These are phyloP conservation scores for Tipula helvola DNA, from an alignment of 2,888 invertebrate species.

Conservation along the genomic window DNA sequence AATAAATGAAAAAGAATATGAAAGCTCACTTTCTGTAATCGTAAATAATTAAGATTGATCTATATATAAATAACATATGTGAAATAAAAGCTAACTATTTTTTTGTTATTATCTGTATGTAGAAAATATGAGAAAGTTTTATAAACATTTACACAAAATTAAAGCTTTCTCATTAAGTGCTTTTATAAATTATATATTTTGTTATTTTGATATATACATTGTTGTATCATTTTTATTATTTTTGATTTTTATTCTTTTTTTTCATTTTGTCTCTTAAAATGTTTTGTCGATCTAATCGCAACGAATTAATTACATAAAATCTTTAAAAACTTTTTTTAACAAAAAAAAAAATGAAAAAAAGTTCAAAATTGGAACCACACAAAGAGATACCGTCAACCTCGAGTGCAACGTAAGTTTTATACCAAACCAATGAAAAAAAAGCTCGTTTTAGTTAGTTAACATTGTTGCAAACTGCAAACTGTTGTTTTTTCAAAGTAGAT, in stretches of 20 bases:
- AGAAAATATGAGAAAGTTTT: not conserved
- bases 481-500: not conserved
- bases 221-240: not conserved
- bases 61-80: not conserved
- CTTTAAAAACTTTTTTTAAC: slow-evolving; percentile 7
- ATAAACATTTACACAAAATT: not conserved
- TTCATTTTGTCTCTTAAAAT: not conserved
- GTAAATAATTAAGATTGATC: not conserved
- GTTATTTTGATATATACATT: not conserved
- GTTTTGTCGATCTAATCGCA: not conserved
- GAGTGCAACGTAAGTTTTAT: slow-evolving; percentile 25
- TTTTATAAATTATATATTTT: not conserved
- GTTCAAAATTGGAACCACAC: slow-evolving; percentile 27
- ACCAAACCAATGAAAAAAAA: not conserved
- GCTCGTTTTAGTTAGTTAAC: not conserved
- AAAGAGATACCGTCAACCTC: slow-evolving; percentile 26
- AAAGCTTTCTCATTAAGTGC: not conserved
- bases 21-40: not conserved
- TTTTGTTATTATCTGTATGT: not conserved
- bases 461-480: not conserved
- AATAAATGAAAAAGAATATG: not conserved
- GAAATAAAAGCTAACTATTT: not conserved
- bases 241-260: not conserved
- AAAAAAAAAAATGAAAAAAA: slow-evolving; percentile 18
- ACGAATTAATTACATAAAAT: slow-evolving; percentile 6